phyloP scores from a whole-genome alignment of 30 jellyfish, hydroid and myxozoan species.

The Turritopsis rubra region DNA sequence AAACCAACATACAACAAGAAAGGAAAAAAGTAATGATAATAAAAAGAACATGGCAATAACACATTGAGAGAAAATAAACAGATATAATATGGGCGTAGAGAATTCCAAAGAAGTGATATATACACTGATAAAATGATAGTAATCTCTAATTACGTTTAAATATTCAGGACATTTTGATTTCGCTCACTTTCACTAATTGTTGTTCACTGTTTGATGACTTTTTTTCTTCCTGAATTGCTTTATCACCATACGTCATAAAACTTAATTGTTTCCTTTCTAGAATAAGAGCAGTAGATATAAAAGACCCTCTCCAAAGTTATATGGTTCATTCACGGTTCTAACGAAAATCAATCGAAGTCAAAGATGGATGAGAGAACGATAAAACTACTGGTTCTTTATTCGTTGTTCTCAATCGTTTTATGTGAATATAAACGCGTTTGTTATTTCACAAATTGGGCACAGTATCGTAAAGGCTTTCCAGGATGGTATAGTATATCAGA shows the following conservation, averaged over 20 bases:
- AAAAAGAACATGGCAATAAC: too few relatives aligned
- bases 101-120: too few relatives aligned
- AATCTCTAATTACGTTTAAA: too few relatives aligned
- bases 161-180: too few relatives aligned
- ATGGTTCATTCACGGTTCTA: neutral
- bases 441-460: conserved; percentile 28
- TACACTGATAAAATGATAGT: too few relatives aligned
- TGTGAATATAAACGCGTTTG: conserved; percentile 14
- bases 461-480: conserved; percentile 13
- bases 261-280: neutral
- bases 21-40: too few relatives aligned
- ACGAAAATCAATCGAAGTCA: neutral
- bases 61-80: too few relatives aligned
- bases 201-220: neutral
- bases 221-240: neutral
- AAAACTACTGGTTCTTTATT: neutral
- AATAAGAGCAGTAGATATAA: neutral
- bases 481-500: neutral
- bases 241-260: neutral
- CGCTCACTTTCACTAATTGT: neutral
- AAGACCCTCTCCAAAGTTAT: neutral
- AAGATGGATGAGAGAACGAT: neutral
- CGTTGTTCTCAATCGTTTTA: neutral
- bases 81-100: too few relatives aligned
- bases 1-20: too few relatives aligned